Base-by-base conservation (phyloP, 2,797 vertebrate species). In the Anguilla marmorata region DNA sequence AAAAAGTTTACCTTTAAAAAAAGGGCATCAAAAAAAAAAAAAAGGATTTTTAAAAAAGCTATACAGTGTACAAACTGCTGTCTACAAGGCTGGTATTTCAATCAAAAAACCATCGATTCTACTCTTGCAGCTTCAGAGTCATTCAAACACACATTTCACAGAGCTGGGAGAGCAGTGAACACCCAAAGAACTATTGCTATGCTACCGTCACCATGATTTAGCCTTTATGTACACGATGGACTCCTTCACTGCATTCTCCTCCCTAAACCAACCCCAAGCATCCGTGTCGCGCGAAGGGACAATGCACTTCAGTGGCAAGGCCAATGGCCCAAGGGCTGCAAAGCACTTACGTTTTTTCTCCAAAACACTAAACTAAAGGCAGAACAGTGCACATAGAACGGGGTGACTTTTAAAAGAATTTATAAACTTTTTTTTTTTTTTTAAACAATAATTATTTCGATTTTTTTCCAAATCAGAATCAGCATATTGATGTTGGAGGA, bases 61-160 rank as follows among this genome's bases (percentile, higher is more conserved):
- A 97, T 99, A 99, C 98, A 99, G 98, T 99, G 98, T 99, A 99
- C 96, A 99, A 98, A 98, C 98, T 97, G 97, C 96, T 97, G 97
- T 98, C 97, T 96, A 96, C 95, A 97, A 93, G 96, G 96, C 97
- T 97, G 97, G 97, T 93, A 95, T 95, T 96, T 97, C 94, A 91
- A 97, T 95, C 97, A 96, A 97, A 98, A 97, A 96, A 98, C 96
- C 96, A 96, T 97, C 94, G 92, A 94, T 94, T 96, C 93, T 93
- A 93, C 93, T 92, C 93, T 95, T 96, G 95, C 97, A 96, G 96
- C 96, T 96, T 98, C 97, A 96, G 96, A 97, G 96, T 96, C 96
- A 96, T 94, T 96, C 96, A 97, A 90, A 90, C 94, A 95, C 95
- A 94, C 94, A 86, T 94, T 96, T 93, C 91, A 95, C 94, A 94